Evolutionary conservation across 2,888 invertebrate genomes (phyloP).

Genomic region (Odontomyia ornata): DNA sequence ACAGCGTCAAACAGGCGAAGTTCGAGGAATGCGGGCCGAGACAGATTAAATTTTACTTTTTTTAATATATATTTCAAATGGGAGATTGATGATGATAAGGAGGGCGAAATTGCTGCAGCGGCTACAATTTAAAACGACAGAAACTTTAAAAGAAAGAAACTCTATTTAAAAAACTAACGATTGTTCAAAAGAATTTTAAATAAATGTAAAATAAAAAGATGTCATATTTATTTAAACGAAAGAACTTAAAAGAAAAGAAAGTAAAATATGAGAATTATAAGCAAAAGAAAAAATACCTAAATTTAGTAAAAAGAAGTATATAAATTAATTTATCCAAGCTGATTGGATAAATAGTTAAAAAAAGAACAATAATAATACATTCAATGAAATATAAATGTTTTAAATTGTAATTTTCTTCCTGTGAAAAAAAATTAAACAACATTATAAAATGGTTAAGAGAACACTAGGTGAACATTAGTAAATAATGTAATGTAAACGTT

Average conservation of each 20-base stretch:
- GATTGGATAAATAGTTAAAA: constrained; percentile 26
- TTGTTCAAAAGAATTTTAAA: constrained; percentile 48
- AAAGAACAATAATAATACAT: constrained; percentile 26
- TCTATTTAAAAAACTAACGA: constrained; percentile 39
- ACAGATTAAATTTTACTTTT: constrained; percentile 68
- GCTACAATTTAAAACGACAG: constrained; percentile 34
- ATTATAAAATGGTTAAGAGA: background rate
- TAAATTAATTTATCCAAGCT: constrained; percentile 11
- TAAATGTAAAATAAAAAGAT: constrained; percentile 47
- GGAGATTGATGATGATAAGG: constrained; percentile 14
- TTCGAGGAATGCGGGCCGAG: constrained; percentile 90
- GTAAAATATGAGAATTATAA: constrained; percentile 34
- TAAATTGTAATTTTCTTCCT: constrained; percentile 46
- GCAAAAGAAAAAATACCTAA: constrained; percentile 27
- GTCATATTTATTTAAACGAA: constrained; percentile 42
- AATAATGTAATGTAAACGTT: constrained; percentile 8
- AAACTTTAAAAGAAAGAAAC: constrained; percentile 34
- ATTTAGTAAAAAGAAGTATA: constrained; percentile 10
- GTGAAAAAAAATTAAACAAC: constrained; percentile 22
- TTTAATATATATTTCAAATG: constrained; percentile 15
- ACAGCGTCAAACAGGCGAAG: constrained; percentile 85
- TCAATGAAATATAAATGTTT: constrained; percentile 40
- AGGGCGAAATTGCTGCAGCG: constrained; percentile 16
- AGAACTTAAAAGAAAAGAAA: constrained; percentile 32
- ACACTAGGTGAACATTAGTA: constrained; percentile 12